Conservation (phyloP, 1,140 invertebrate species). For the Caerostris darwini region DNA sequence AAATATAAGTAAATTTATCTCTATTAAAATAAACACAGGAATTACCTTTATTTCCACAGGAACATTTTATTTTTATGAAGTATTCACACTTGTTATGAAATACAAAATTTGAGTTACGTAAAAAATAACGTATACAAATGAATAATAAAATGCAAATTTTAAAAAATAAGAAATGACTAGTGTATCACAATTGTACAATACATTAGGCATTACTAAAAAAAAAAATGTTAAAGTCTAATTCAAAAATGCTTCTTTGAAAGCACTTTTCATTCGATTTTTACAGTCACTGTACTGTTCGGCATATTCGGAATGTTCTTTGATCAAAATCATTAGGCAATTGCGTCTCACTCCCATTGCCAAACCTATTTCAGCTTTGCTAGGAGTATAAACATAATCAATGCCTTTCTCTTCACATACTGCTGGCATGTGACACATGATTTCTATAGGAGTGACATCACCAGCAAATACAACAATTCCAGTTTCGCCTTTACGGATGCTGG, state of each 20-base stretch:
- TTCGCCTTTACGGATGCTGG: constrained; percentile 93
- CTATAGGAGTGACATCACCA: constrained; percentile 96
- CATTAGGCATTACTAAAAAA: too few species aligned
- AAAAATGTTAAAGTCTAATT: not conserved
- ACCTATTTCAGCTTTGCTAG: constrained; percentile 93
- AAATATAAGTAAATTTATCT: too few species aligned
- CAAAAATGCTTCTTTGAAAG: not conserved
- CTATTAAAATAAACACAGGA: too few species aligned
- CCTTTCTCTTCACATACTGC: constrained; percentile 95
- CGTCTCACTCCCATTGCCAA: constrained; percentile 93
- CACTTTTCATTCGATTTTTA: constrained; percentile 11
- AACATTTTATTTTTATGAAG: too few species aligned
- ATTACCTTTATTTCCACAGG: too few species aligned
- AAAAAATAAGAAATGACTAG: too few species aligned
- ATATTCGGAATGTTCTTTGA: constrained; percentile 91
- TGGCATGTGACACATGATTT: constrained; percentile 97
- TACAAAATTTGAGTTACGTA: too few species aligned
- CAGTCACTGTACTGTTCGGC: constrained; percentile 83
- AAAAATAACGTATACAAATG: too few species aligned
- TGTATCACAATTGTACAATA: too few species aligned
- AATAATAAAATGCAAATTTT: too few species aligned
- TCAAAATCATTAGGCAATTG: constrained; percentile 91
- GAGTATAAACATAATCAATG: constrained; percentile 95
- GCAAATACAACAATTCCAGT: constrained; percentile 93
- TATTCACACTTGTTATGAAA: too few species aligned